Evolutionary conservation across 2,888 invertebrate species (phyloP), one percentile per base, ranked within the genome.

Genomic region (Pyrochroa serraticornis): DNA sequence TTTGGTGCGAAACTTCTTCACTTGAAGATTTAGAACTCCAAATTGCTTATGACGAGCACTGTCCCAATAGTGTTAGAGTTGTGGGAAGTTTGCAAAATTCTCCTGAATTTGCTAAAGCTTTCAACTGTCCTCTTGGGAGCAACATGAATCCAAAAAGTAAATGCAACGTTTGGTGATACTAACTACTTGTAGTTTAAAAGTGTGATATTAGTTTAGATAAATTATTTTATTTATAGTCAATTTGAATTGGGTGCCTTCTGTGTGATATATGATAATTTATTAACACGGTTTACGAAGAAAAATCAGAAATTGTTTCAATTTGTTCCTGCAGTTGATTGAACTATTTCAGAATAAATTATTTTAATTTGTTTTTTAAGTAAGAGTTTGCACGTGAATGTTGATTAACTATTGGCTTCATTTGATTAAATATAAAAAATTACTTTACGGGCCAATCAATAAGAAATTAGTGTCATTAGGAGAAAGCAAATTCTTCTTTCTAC

Each of bases 1-100:
- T 93, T 7, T 95, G 95, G 95, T 95, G 95, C 75, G 92, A 93
- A 74, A 85, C 87, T 31, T 85, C 84, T 62, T 88, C 87, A 33
- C 80, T 80, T 22, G 84, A 85, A 31, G 85, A 88, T 0, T 75
- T 90, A 6, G 80, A 81, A 39, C 83, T 84, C 64, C 87, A 90
- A 57, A 73, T 91, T 2, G 82, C 84, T 54, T 64, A 64, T 14
- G 92, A 92, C 67, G 86, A 87, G 43, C 92, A 93, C 71, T 86
- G 90, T 58, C 93, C 93, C 0, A 87, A 87, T 22, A 81, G 82
- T 64, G 81, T 91, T 60, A 80, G 92, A 13, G 85, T 92, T 0
- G 81, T 82, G 32, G 92, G 89, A 0, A 86, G 87, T 0, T 75
- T 92, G 0, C 85, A 86, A 64, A 93, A 93, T 74, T 90, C 86